Evolutionary conservation across 2,888 invertebrate genomes (phyloP).

Genomic region (Himalopsyche anomala): DNA sequence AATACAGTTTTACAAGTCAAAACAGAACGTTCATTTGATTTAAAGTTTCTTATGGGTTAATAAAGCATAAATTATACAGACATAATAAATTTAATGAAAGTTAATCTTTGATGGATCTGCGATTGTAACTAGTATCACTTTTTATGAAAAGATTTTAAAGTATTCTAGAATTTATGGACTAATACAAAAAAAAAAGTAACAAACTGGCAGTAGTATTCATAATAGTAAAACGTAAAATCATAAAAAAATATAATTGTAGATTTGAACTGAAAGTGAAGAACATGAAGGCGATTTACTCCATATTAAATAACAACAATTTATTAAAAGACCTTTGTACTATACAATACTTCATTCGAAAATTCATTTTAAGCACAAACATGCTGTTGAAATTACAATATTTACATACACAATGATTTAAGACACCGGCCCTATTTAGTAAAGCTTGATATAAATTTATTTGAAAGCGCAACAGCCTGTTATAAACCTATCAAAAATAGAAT

Average conservation of each 20-base stretch:
- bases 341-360: conserved; percentile 22
- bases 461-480: conserved; percentile 58
- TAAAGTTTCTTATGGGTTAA: no score
- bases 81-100: no score
- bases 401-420: conserved; percentile 34
- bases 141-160: neutral
- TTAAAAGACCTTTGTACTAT: conserved; percentile 51
- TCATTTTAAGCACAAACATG: conserved; percentile 47
- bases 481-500: conserved; percentile 65
- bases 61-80: no score
- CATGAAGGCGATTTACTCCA: neutral
- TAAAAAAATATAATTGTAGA: conserved; percentile 12
- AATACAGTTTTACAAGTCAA: no score
- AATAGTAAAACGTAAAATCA: neutral
- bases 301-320: conserved; percentile 46
- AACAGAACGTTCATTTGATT: no score
- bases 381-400: conserved; percentile 55
- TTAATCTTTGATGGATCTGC: neutral
- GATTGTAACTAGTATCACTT: neutral
- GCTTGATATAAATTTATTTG: conserved; percentile 49
- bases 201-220: neutral
- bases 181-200: neutral
- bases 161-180: neutral
- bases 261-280: neutral
- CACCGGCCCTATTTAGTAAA: conserved; percentile 31